Conservation (phyloP, 2,888 invertebrate species). For the Ecliptopera silaceata region DNA sequence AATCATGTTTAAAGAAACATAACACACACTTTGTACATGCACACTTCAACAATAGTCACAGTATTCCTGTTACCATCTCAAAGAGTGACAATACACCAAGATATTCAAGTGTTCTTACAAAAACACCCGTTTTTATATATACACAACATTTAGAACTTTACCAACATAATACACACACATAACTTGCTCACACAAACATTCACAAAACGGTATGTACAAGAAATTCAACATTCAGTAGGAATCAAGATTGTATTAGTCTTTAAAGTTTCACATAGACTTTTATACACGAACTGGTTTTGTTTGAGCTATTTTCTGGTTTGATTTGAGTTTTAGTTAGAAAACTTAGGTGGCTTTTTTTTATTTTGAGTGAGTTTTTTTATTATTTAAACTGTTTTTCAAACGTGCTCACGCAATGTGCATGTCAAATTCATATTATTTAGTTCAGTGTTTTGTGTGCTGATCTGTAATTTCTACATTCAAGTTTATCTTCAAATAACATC, state of each 20-base stretch:
- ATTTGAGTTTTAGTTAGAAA: slow-evolving; percentile 25
- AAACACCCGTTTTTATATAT: no score
- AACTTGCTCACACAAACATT: neutral
- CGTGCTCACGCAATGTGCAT: slow-evolving; percentile 42
- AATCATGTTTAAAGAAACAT: no score
- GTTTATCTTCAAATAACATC: slow-evolving; percentile 12
- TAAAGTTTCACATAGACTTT: slow-evolving; percentile 5
- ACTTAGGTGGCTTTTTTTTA: slow-evolving; percentile 29
- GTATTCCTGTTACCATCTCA: no score
- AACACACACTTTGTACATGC: no score
- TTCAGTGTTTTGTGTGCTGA: slow-evolving; percentile 28
- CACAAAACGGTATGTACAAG: neutral
- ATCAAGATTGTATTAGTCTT: neutral
- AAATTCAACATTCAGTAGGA: neutral
- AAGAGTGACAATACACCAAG: no score
- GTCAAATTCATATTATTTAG: slow-evolving; percentile 40
- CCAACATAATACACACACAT: neutral
- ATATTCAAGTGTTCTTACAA: no score
- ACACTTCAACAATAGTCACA: no score
- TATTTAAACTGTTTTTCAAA: neutral
- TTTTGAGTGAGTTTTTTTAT: slow-evolving; percentile 24
- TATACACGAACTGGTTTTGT: slow-evolving; percentile 14
- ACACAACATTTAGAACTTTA: no score
- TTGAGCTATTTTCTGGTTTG: slow-evolving; percentile 15
- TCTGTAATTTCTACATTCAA: slow-evolving; percentile 19